Base-by-base conservation (phyloP, 2,888 invertebrate genomes). In the Pelosia muscerda region DNA sequence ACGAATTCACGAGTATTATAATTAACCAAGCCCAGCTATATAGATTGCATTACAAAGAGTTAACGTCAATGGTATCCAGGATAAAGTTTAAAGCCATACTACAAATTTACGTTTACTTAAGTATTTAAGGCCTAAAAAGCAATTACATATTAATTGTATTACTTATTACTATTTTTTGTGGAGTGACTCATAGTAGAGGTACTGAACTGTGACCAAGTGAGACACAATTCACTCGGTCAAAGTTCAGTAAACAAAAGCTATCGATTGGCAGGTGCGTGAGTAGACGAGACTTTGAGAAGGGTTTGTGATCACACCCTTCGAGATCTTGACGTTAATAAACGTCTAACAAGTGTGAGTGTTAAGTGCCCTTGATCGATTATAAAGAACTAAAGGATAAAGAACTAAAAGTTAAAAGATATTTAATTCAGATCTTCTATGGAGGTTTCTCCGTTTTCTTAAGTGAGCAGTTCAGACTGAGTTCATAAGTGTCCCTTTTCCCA, bases 271-370 rank as follows among this genome's bases (percentile, higher is more conserved):
- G 87, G 86, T 76, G 78, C 74, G 78, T 76, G 78, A 78, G 72
- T 75, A 66, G 81, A 75, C 69, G 72, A 71, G 84, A 85, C 85
- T 78, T 87, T 88, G 88, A 88, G 74, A 73, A 85, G 86, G 88
- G 87, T 86, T 66, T 69, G 60, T 66, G 78, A 81, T 77, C 75
- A 74, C 75, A 75, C 71, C 72, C 65, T 72, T 55, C 57, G 61
- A 68, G 64, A 69, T 76, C 77, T 76, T 65, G 72, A 71, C 72
- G 81, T 79, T 82, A 82, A 82, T 84, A 84, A 81, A 85, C 81
- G 79, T 84, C 82, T 82, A 69, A 74, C 72, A 63, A 66, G n/a
- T 64, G 42, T 73, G 23, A 73, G 58, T 34, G 74, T 74, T 79
- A 79, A 83, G 79, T 78, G 80, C 75, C 69, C 80, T 75, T 77